Percentiles rank a stretch among this genome's conserved stretches.
These are phyloP conservation scores for Apomyelois bistriatella DNA, from an alignment of 2,888 invertebrate species.

Conservation along the genomic window DNA sequence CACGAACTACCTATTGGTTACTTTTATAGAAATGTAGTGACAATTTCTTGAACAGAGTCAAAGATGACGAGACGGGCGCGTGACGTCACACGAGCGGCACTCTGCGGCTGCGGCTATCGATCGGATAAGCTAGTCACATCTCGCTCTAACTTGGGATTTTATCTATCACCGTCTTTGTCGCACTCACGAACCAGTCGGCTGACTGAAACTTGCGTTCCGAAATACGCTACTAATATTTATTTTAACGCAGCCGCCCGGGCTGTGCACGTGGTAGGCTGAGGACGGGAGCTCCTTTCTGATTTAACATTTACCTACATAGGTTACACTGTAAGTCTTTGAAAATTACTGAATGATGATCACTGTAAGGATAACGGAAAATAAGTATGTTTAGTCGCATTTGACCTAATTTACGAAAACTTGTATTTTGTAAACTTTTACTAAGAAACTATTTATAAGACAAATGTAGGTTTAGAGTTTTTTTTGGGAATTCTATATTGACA, in stretches of 20 bases:
- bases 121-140: slow-evolving; percentile 64
- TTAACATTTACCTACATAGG: slow-evolving; percentile 6
- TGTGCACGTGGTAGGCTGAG: slow-evolving; percentile 60
- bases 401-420: too few relatives aligned
- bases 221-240: slow-evolving; percentile 79
- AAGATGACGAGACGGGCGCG: slow-evolving; percentile 76
- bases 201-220: slow-evolving; percentile 67
- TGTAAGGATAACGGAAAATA: neutral
- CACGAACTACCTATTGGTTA: slow-evolving; percentile 7
- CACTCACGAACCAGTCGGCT: slow-evolving; percentile 47
- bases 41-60: slow-evolving; percentile 72
- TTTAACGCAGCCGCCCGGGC: slow-evolving; percentile 71
- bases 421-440: too few relatives aligned
- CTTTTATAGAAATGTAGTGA: slow-evolving; percentile 62
- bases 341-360: neutral
- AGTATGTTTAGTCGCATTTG: too few relatives aligned
- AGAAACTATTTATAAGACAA: too few relatives aligned
- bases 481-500: too few relatives aligned
- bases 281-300: slow-evolving; percentile 14
- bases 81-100: slow-evolving; percentile 75
- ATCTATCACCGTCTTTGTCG: slow-evolving; percentile 49
- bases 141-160: slow-evolving; percentile 50
- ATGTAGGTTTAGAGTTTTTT: too few relatives aligned
- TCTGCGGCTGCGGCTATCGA: slow-evolving; percentile 81
- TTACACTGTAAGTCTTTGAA: neutral